A percentile compares a stretch with the other conserved stretches of the same genome.
These are phyloP conservation scores for Ramphastos sulfuratus DNA, from an alignment of 2,113 vertebrate species.

Conservation along the genomic window DNA sequence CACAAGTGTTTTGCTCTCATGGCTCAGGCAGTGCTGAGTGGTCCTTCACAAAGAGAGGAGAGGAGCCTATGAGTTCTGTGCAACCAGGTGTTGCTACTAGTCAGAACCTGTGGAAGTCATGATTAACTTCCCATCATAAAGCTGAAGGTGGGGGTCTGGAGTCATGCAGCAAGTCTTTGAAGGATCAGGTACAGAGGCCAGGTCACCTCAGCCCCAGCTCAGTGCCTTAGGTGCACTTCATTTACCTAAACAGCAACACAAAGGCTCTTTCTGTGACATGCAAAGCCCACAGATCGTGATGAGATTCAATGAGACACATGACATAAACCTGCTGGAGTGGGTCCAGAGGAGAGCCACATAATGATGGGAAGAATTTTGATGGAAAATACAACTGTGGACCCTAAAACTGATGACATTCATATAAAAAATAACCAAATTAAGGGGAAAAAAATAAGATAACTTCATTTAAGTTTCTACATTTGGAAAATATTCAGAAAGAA, in stretches of 20 bases:
- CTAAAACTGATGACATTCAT: background rate
- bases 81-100: background rate
- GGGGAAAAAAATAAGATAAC: background rate
- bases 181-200: background rate
- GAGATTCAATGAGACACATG: background rate
- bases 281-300: background rate
- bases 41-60: background rate
- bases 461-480: background rate
- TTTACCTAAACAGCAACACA: background rate
- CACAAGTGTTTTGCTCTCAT: background rate
- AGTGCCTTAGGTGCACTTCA: background rate
- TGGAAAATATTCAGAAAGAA: background rate
- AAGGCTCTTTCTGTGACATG: background rate
- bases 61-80: background rate
- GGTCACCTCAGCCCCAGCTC: background rate
- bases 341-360: background rate
- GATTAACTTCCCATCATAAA: background rate
- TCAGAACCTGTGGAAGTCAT: background rate
- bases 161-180: fast-evolving
- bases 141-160: fast-evolving
- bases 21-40: background rate
- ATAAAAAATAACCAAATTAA: background rate
- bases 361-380: background rate
- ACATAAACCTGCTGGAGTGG: too few species aligned
- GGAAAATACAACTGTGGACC: background rate